Conservation (phyloP, 1,140 invertebrate genomes). For the Drosophila pruinosa region DNA sequence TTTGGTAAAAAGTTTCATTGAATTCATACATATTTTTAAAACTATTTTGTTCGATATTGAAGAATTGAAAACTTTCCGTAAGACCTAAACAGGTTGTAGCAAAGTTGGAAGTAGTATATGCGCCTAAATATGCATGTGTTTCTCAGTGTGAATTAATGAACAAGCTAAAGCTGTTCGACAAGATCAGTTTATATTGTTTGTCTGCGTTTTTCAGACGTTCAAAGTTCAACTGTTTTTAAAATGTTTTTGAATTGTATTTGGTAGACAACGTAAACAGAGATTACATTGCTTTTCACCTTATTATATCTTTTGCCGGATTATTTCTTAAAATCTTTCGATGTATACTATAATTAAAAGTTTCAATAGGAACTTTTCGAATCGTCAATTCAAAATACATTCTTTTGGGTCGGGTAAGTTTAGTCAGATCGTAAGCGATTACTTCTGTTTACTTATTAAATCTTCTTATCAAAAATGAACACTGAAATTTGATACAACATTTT, state of each 20-base stretch:
- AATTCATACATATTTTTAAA: neutral
- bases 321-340: no score
- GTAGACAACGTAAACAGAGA: neutral
- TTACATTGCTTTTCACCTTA: no score
- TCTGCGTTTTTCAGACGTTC: constrained; percentile 55
- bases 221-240: constrained; percentile 56
- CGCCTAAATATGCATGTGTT: neutral
- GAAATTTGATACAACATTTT: no score
- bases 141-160: neutral
- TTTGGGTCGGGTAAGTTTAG: no score
- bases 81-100: constrained; percentile 1
- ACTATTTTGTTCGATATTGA: neutral
- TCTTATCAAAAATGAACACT: no score
- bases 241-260: constrained; percentile 14
- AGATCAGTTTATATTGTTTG: constrained; percentile 12
- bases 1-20: neutral
- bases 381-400: no score
- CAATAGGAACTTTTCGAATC: no score
- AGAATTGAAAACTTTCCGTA: neutral
- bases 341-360: no score
- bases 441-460: no score
- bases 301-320: no score
- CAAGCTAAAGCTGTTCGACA: constrained; percentile 10
- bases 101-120: neutral
- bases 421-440: no score